A percentile compares a stretch with the other conserved stretches of the same genome.
These are phyloP conservation scores for Brenthis ino DNA, from an alignment of 2,888 invertebrate species.

Conservation along the genomic window DNA sequence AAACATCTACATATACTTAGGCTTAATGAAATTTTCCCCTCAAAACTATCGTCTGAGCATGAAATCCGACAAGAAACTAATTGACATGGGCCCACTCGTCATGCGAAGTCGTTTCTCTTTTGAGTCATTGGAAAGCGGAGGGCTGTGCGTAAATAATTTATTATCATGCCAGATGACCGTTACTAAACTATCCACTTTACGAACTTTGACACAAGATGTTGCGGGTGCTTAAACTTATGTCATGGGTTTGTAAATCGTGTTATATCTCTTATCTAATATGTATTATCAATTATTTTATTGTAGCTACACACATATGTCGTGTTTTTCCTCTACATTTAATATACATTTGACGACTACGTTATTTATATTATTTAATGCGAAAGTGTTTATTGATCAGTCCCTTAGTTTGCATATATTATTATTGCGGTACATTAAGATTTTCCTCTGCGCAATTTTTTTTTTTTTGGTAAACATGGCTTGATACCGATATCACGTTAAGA, in stretches of 20 bases:
- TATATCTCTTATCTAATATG: neutral
- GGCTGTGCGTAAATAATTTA: conserved; percentile 48
- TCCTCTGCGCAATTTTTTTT: no score
- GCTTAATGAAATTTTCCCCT: conserved; percentile 10
- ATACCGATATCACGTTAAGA: no score
- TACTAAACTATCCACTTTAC: conserved; percentile 24
- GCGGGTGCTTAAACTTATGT: conserved; percentile 5
- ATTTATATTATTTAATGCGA: no score
- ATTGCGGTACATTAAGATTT: no score
- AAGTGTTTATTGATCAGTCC: no score
- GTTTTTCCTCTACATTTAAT: no score
- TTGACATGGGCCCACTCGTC: conserved; percentile 58
- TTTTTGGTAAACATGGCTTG: no score
- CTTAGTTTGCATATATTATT: no score
- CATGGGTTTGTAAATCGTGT: conserved; percentile 3
- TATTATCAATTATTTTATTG: neutral
- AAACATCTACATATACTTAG: neutral
- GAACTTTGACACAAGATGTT: conserved; percentile 18
- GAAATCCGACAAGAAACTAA: conserved; percentile 52
- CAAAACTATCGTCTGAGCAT: conserved; percentile 21
- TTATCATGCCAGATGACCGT: conserved; percentile 36
- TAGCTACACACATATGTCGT: no score
- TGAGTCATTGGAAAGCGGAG: conserved; percentile 68
- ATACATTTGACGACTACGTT: no score
- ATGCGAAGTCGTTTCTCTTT: conserved; percentile 63